Evolutionary conservation across 2,797 vertebrate genomes (phyloP).

Genomic region (Hydrocynus forskahlii): DNA sequence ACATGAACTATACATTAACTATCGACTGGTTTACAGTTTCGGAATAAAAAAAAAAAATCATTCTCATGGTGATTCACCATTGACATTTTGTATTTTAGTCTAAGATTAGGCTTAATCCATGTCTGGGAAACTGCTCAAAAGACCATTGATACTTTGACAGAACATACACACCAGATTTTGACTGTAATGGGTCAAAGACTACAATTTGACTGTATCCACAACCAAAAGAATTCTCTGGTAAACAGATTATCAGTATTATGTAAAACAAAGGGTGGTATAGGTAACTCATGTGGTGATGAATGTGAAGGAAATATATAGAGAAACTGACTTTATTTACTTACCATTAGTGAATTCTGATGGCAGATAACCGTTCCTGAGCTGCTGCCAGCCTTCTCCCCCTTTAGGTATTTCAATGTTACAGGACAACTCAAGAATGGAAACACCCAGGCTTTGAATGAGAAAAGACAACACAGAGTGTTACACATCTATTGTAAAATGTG

Average conservation of each 20-base stretch:
- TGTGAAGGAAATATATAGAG: not conserved
- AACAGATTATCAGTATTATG: not conserved
- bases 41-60: too few relatives aligned
- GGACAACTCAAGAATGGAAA: constrained; percentile 88
- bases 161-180: too few relatives aligned
- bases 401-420: constrained; percentile 90
- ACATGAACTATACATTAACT: too few relatives aligned
- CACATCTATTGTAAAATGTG: not conserved
- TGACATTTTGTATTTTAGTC: too few relatives aligned
- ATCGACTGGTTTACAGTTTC: too few relatives aligned
- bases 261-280: too few relatives aligned
- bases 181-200: too few relatives aligned
- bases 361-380: constrained; percentile 84
- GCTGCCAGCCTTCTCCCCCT: constrained; percentile 89
- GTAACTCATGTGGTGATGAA: not conserved
- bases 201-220: not conserved
- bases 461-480: not conserved
- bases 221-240: not conserved
- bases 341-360: constrained; percentile 84
- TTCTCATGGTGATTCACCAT: too few relatives aligned
- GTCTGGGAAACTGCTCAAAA: too few relatives aligned
- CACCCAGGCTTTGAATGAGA: constrained; percentile 79
- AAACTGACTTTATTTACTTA: constrained; percentile 51
- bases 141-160: too few relatives aligned
- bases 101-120: too few relatives aligned